Conservation (phyloP, 2,888 invertebrate species). For the Xanthorhoe spadicearia region DNA sequence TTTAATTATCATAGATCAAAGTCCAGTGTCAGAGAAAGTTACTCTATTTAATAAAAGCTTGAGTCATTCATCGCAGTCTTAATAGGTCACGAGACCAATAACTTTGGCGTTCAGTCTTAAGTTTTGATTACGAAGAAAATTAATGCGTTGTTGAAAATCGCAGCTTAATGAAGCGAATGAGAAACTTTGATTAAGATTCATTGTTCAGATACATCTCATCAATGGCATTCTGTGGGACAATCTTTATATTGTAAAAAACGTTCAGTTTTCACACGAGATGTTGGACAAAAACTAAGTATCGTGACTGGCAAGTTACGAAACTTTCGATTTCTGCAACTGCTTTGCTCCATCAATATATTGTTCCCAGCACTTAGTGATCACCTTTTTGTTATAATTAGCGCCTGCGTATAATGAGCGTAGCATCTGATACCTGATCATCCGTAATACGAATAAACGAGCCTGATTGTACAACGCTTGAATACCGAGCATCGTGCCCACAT, state of each 20-base stretch:
- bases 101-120: conserved; percentile 16
- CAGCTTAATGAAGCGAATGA: conserved; percentile 22
- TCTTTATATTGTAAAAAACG: conserved; percentile 35
- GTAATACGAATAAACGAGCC: conserved; percentile 19
- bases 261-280: conserved; percentile 71
- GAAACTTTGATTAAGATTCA: conserved; percentile 16
- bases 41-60: conserved; percentile 38
- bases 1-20: conserved; percentile 64
- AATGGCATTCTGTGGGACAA: conserved; percentile 42
- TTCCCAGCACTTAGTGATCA: conserved; percentile 27
- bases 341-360: conserved; percentile 46
- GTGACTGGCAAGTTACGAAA: conserved; percentile 65
- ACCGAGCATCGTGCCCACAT: not conserved
- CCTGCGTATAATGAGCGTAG: conserved; percentile 26
- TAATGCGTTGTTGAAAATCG: conserved; percentile 23
- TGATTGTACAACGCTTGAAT: conserved; percentile 10
- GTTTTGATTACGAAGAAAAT: conserved; percentile 29
- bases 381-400: conserved; percentile 39
- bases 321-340: conserved; percentile 73
- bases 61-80: conserved; percentile 32
- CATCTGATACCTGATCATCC: conserved; percentile 35
- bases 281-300: conserved; percentile 64
- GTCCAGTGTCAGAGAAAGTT: conserved; percentile 61
- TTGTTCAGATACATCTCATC: conserved; percentile 33
- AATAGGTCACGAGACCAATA: conserved; percentile 30